Evolutionary conservation across 2,888 invertebrate species (phyloP), one percentile per base, ranked within the genome.

Genomic region (Leptinotarsa peninsularis): DNA sequence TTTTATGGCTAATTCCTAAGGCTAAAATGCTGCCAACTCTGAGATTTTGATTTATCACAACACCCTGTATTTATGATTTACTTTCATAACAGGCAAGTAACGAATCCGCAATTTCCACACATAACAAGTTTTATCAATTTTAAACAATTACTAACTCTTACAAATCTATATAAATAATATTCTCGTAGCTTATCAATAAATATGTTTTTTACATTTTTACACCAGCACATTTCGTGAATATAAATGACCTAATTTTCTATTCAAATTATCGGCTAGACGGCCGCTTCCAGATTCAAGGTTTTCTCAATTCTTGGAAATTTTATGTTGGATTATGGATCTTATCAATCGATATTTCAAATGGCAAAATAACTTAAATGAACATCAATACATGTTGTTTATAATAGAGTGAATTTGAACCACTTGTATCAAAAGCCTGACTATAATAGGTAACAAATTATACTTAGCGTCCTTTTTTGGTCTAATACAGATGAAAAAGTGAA

Each of bases 111-210:
- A 63, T 63, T 17, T 17, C 43, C 33, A n/a, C 58, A 18, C n/a
- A 63, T 27, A 63, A 63, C 33, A 43, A 63, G 14, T 43, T 63
- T 21, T 43, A 63, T 43, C 63, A 33, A 63, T 18, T 33, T 63
- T 63, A 43, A 63, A 43, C n/a, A 63, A 63, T 54, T 60, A 60
- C 43, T 43, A 63, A 63, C 17, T 63, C 63, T 63, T 43, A 63
- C 33, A 63, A 27, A 63, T 63, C 63, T 63, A 63, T 43, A 63
- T 43, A 63, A 63, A 63, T 63, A 63, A 43, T 63, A 63, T 75
- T 72, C 66, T 77, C 54, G 67, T 66, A 68, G 67, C 76, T 76
- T 77, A 76, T 73, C 76, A 79, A 80, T 79, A 77, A 79, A 77
- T 75, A 76, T 49, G 50, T 70, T 58, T 60, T 18, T 14, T 27